Percentiles rank a stretch among this genome's conserved stretches.
Evolutionary conservation across 2,888 invertebrate species (phyloP).

Genomic region (Polydesmus complanatus): DNA sequence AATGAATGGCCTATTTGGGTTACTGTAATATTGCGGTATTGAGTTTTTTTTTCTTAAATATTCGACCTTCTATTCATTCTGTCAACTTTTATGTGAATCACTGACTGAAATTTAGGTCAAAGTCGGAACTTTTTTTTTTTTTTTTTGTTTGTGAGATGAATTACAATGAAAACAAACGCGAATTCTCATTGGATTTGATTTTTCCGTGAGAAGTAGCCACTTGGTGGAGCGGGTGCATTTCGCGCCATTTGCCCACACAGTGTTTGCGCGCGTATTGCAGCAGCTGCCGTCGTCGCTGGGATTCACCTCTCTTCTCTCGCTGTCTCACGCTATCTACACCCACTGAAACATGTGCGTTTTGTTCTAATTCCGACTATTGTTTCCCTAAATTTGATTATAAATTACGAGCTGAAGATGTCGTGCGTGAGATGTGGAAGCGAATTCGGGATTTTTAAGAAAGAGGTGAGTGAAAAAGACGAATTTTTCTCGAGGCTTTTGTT

Average conservation of each 20-base stretch:
- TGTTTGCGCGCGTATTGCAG: no score
- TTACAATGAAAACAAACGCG: neutral
- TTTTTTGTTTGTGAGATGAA: neutral
- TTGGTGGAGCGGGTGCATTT: neutral
- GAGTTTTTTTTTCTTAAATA: no score
- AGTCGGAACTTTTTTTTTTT: neutral
- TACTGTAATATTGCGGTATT: no score
- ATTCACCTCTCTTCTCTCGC: no score
- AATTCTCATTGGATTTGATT: neutral
- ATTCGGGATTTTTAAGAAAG: conserved; percentile 5
- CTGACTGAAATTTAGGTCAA: neutral
- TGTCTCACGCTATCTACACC: no score
- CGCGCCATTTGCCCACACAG: neutral
- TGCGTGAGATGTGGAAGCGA: conserved; percentile 1
- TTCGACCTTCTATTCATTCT: neutral
- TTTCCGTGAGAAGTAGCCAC: neutral
- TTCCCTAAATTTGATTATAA: no score
- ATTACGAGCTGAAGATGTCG: neutral
- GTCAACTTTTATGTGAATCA: neutral
- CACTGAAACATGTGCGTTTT: no score
- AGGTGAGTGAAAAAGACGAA: neutral
- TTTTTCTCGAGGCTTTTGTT: no score
- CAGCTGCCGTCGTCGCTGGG: no score
- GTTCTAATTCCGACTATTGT: neutral
- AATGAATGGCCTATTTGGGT: neutral